Base-by-base conservation (phyloP, 2,797 vertebrate species). In the Darevskia nairensis region DNA sequence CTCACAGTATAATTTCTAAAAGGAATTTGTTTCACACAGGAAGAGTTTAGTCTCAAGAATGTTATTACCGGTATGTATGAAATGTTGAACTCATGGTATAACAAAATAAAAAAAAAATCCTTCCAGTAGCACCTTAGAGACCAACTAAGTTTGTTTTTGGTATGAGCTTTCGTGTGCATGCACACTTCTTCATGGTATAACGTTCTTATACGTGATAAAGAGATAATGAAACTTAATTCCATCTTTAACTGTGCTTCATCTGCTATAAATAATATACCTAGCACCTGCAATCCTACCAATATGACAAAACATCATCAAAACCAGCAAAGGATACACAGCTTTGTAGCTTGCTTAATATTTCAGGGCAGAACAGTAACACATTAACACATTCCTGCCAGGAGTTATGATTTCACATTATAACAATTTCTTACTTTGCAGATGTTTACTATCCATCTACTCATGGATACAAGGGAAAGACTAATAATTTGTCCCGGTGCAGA, bases 291-390 rank as follows among this genome's bases (percentile, higher is more conserved):
- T 19, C 81, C 77, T 87, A 91, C 71, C 84, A 55, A 84, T 79
- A 85, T n/a, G 83, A 77, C 55, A 93, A 91, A 78, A 13, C 72
- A 83, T 85, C 91, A 89, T 84, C 86, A 89, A 85, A 80, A 23
- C 55, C 39, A 80, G 76, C 50, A 85, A 85, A 80, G 59, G 61
- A 32, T 29, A 82, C 44, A 82, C 59, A 83, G 35, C 21, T 82
- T 27, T 44, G 23, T 50, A 39, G 44, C 68, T 32, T 94, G 59
- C 84, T 92, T 83, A 86, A 90, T 90, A 90, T 46, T 79, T 71
- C 89, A 89, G 80, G 46, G 76, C 4, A 74, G 4, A 61, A 80
- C 85, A 90, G 90, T 89, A 90, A 55, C 75, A 46, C 21, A 71
- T 64, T 86, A 92, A 25, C 76, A 90, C 88, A 86, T 74, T 88